Percentiles rank a stretch among this genome's conserved stretches.
These are phyloP conservation scores for Equus przewalskii DNA, from an alignment of 2,113 vertebrate species.

Conservation along the genomic window DNA sequence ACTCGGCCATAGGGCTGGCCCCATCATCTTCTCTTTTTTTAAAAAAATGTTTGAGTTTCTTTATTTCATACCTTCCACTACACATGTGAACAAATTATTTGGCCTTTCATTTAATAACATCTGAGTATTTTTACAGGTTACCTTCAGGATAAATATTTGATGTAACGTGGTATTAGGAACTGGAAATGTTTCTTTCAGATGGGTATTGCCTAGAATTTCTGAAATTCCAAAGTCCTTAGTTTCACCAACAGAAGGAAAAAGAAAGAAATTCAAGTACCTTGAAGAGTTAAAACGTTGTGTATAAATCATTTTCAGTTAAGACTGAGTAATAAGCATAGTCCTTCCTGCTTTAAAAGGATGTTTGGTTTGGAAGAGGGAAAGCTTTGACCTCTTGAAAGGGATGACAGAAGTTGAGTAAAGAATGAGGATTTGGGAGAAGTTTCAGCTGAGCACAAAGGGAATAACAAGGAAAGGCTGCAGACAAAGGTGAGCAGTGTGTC, in stretches of 20 bases:
- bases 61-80: not conserved
- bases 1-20: no score
- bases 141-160: not conserved
- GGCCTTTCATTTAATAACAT: not conserved
- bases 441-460: not conserved
- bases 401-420: not conserved
- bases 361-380: not conserved
- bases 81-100: not conserved
- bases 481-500: not conserved
- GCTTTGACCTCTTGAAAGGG: not conserved
- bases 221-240: not conserved
- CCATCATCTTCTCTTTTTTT: no score
- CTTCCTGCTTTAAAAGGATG: not conserved
- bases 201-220: not conserved
- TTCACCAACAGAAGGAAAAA: not conserved
- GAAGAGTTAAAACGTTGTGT: not conserved
- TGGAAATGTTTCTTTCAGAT: slow-evolving; percentile 11
- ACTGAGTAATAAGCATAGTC: not conserved
- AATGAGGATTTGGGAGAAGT: not conserved
- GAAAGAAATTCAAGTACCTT: not conserved
- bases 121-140: not conserved
- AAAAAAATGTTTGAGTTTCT: not conserved
- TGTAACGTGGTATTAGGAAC: not conserved
- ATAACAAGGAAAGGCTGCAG: not conserved
- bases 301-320: not conserved